A percentile compares a stretch with the other conserved stretches of the same genome.
Evolutionary conservation across 2,888 invertebrate genomes (phyloP).

Genomic region (Parthenolecanium corni): DNA sequence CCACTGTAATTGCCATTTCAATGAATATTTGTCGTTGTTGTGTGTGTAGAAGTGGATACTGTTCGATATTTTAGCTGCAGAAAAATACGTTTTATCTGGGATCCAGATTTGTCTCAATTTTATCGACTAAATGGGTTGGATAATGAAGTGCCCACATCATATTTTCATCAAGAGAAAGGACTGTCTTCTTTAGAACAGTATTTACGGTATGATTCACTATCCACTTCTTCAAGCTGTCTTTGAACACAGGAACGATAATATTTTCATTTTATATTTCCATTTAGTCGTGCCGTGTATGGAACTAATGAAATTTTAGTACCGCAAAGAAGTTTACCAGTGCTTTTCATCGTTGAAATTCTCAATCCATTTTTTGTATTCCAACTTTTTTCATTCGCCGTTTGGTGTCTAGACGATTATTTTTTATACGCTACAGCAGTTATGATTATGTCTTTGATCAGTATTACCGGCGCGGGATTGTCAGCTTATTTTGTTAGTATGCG

Average conservation of each 20-base stretch:
- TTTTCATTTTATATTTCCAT: not conserved
- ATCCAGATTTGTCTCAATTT: conserved; percentile 54
- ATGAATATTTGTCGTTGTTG: not conserved
- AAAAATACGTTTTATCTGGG: conserved; percentile 74
- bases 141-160: conserved; percentile 50
- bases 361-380: conserved; percentile 96
- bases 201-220: conserved; percentile 45
- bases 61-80: conserved; percentile 66
- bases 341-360: conserved; percentile 69
- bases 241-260: not conserved
- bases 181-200: conserved; percentile 49
- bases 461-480: conserved; percentile 52
- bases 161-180: conserved; percentile 52
- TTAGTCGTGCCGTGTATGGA: conserved; percentile 67
- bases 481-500: conserved; percentile 24
- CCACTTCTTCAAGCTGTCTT: too few relatives aligned
- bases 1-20: not conserved
- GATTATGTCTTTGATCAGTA: conserved; percentile 69
- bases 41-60: conserved; percentile 41
- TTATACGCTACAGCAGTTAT: conserved; percentile 81
- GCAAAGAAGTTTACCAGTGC: conserved; percentile 55
- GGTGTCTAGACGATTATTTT: conserved; percentile 80
- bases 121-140: conserved; percentile 62
- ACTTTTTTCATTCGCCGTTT: conserved; percentile 75
- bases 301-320: conserved; percentile 73